phyloP scores from a whole-genome alignment of 1,140 invertebrate genomes.

The Littorina saxatilis region DNA sequence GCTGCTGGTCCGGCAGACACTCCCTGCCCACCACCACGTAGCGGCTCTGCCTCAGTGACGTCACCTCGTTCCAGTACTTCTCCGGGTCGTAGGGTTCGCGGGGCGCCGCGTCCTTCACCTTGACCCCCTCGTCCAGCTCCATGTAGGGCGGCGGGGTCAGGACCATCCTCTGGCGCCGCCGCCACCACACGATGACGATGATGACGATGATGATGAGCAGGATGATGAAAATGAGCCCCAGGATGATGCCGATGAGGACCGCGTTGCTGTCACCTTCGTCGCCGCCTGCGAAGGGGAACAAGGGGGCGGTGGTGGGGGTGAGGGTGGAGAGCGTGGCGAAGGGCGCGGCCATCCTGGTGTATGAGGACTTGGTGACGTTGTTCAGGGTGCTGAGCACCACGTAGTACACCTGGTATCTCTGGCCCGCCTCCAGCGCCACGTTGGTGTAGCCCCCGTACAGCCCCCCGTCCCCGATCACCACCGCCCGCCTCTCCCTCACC shows the following conservation, averaged over 20 bases:
- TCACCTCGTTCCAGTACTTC: conserved; percentile 68
- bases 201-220: conserved; percentile 54
- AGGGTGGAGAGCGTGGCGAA: conserved; percentile 41
- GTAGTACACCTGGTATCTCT: conserved; percentile 63
- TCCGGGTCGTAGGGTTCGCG: conserved; percentile 42
- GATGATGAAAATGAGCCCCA: conserved; percentile 54
- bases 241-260: conserved; percentile 53
- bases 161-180: conserved; percentile 36
- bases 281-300: background rate
- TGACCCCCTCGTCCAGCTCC: conserved; percentile 43
- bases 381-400: conserved; percentile 61
- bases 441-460: conserved; percentile 60
- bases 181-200: conserved; percentile 51
- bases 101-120: conserved; percentile 34
- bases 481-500: conserved; percentile 42
- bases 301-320: background rate
- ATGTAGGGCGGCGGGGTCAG: conserved; percentile 22
- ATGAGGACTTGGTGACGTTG: conserved; percentile 58
- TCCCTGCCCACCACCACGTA: conserved; percentile 62
- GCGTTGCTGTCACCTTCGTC: conserved; percentile 43
- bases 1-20: conserved; percentile 49
- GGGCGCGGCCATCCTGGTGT: conserved; percentile 45
- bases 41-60: conserved; percentile 60
- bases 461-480: conserved; percentile 60
- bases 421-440: conserved; percentile 47